Percentiles rank a stretch among this genome's conserved stretches.
Evolutionary conservation across 2,888 invertebrate species (phyloP).

Genomic region (Melanophora roralis): DNA sequence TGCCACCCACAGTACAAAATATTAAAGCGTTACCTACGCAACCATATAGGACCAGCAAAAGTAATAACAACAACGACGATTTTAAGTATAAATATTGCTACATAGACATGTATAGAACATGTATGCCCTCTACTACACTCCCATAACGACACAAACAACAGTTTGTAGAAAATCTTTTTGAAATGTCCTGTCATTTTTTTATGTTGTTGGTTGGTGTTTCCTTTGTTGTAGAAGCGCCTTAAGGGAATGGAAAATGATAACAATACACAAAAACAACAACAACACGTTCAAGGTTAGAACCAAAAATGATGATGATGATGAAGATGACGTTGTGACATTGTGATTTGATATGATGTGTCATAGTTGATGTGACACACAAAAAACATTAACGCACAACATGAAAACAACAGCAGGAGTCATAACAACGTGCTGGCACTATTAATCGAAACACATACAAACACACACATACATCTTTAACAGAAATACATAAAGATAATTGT

Average conservation of each 20-base stretch:
- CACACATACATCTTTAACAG: not conserved
- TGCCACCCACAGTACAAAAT: constrained; percentile 36
- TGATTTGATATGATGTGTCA: constrained; percentile 61
- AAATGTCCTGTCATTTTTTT: constrained; percentile 42
- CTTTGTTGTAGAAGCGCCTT: constrained; percentile 44
- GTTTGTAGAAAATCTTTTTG: not conserved
- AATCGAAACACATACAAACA: not conserved
- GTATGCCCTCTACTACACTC: not conserved
- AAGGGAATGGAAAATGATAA: constrained; percentile 46
- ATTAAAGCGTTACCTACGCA: constrained; percentile 56
- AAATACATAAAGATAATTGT: constrained; percentile 2
- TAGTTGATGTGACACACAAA: constrained; percentile 56
- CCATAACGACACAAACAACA: not conserved
- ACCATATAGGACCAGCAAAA: constrained; percentile 25
- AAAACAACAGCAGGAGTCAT: not conserved
- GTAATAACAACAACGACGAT: not conserved
- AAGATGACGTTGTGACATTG: constrained; percentile 60
- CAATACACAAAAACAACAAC: not conserved
- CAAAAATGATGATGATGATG: constrained; percentile 30
- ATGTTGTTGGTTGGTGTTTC: not conserved
- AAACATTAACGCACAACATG: not conserved
- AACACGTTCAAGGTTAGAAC: constrained; percentile 15
- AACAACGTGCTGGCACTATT: constrained; percentile 17
- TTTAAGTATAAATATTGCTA: not conserved
- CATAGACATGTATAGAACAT: not conserved